These are phyloP conservation scores for Ditylenchus weischeri DNA, from an alignment of 2,888 invertebrate species.

Conservation along the genomic window DNA sequence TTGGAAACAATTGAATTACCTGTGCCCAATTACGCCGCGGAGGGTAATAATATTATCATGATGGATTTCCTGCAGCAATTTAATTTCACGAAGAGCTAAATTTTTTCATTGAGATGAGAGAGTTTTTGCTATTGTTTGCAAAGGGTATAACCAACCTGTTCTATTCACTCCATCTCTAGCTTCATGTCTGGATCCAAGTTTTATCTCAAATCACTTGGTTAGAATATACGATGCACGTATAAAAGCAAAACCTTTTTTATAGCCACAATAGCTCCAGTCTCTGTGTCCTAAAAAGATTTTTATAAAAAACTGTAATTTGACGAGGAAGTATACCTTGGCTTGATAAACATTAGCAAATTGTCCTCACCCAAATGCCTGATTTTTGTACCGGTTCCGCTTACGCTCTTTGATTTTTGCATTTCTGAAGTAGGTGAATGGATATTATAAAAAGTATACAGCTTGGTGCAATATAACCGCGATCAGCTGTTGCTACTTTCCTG, in stretches of 20 bases:
- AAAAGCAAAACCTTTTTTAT: constrained; percentile 71
- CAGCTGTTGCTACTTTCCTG: no score
- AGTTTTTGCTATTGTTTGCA: no score
- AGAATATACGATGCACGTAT: neutral
- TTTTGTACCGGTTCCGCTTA: constrained; percentile 69
- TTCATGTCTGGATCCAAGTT: constrained; percentile 82
- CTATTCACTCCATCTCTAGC: constrained; percentile 96
- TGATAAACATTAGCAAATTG: constrained; percentile 99
- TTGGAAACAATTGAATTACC: no score
- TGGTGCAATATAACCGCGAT: no score
- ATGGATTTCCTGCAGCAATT: constrained; percentile 85
- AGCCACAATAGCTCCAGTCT: constrained; percentile 83
- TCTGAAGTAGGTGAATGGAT: no score
- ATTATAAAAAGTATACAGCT: no score
- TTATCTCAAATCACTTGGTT: constrained; percentile 69
- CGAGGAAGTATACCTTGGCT: constrained; percentile 66
- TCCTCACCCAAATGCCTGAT: constrained; percentile 94
- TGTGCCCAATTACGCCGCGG: constrained; percentile 91
- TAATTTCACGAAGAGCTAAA: constrained; percentile 83
- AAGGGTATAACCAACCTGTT: constrained; percentile 69
- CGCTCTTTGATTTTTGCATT: constrained; percentile 9
- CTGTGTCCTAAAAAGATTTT: constrained; percentile 66
- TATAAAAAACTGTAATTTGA: no score
- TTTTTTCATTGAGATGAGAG: no score
- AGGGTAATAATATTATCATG: constrained; percentile 77